Evolutionary conservation across 2,888 invertebrate genomes (phyloP), one percentile per base, ranked within the genome.

Genomic region (Eupithecia abbreviata): DNA sequence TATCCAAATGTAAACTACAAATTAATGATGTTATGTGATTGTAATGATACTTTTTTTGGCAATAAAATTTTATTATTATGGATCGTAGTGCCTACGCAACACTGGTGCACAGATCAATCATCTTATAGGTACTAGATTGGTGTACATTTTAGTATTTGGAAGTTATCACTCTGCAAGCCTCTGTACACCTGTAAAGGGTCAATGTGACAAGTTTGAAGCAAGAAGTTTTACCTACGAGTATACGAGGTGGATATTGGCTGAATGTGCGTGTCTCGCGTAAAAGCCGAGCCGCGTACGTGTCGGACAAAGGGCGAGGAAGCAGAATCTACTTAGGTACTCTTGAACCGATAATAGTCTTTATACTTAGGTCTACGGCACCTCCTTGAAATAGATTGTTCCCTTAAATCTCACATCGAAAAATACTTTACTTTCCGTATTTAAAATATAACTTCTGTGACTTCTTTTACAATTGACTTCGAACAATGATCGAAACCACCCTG

Each of bases 201-300:
- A 30, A 41, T 65, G 65, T 65, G 41, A 13, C 41, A 41, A 65
- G 65, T 65, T 13, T 65, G 65, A 65, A 65, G 65, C 41, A 18
- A 58, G 15, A 65, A 41, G 65, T 41, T 13, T 65, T 65, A 65
- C 41, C 71, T 76, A 72, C 30, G 58, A 41, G 72, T 70, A 70
- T 42, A 15, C 4, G 15, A 1, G 18, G 72, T 58, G 51, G 42
- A 78, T 76, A 78, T 76, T 78, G 77, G 73, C 76, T 74, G 78
- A 79, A 77, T 76, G 77, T 77, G 74, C 74, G 77, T 80, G 78
- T 79, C 77, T 71, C 71, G 71, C 77, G 79, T 81, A 75, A 77
- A 80, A 77, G 76, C 74, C 74, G 72, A 77, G 76, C 77, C 75
- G 45, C 75, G 79, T 72, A 79, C 82, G 80, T 81, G 80, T 78